Percentiles rank a stretch among this genome's conserved stretches.
phyloP scores from a whole-genome alignment of 92 coral and sea anemone genomes.

The Phenganax stokvisi region DNA sequence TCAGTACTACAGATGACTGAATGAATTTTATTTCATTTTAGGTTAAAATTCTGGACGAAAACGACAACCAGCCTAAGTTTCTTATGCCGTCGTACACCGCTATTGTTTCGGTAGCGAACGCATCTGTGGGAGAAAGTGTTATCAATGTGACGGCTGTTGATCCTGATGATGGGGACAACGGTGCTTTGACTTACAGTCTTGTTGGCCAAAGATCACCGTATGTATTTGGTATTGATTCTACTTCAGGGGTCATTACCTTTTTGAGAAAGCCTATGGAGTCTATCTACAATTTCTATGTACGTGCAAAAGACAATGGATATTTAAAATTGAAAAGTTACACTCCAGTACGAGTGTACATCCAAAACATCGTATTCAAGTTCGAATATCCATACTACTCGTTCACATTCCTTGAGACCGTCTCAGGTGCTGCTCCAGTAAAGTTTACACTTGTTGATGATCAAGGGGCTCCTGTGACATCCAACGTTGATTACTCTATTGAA shows the following conservation, averaged over 20 bases:
- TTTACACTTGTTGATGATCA: constrained; percentile 57
- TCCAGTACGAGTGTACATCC: constrained; percentile 54
- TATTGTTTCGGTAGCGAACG: constrained; percentile 54
- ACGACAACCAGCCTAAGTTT: constrained; percentile 91
- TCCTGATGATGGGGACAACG: constrained; percentile 75
- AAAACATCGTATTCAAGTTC: constrained; percentile 65
- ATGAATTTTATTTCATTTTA: constrained; percentile 21
- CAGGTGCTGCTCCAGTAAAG: constrained; percentile 34
- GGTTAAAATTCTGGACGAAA: constrained; percentile 76
- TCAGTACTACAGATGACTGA: background rate
- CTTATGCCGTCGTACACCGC: constrained; percentile 73
- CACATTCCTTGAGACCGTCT: constrained; percentile 50
- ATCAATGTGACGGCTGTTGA: constrained; percentile 81
- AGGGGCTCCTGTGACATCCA: constrained; percentile 53
- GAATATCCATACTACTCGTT: constrained; percentile 61
- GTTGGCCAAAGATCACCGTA: constrained; percentile 97
- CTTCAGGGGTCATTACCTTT: constrained; percentile 62
- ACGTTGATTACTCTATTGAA: constrained; percentile 56
- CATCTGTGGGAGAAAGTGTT: constrained; percentile 54
- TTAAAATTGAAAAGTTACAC: constrained; percentile 63
- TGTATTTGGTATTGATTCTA: constrained; percentile 63
- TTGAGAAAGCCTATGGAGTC: constrained; percentile 71
- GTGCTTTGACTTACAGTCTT: constrained; percentile 69
- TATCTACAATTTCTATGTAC: constrained; percentile 74
- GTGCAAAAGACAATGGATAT: constrained; percentile 75